A percentile compares a stretch with the other conserved stretches of the same genome.
Evolutionary conservation across 2,113 vertebrate species (phyloP).

Genomic region (Eulemur rufifrons): DNA sequence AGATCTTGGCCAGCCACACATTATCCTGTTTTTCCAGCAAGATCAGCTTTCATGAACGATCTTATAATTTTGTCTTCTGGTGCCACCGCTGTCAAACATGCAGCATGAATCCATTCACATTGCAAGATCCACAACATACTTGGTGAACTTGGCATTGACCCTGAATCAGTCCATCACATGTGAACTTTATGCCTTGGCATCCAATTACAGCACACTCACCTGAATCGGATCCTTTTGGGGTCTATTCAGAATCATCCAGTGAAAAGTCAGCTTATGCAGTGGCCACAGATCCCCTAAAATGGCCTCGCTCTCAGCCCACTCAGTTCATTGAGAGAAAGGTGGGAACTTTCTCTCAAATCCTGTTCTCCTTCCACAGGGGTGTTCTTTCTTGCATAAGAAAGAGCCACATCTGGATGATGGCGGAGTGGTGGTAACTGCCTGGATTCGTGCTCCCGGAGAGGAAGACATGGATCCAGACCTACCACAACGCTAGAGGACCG

Average conservation of each 20-base stretch:
- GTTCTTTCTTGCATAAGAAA: neutral
- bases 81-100: constrained; percentile 40
- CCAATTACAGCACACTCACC: neutral
- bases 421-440: too few relatives aligned
- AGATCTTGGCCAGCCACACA: constrained; percentile 4
- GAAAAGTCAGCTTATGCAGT: neutral
- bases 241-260: neutral
- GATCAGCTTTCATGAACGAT: constrained; percentile 55
- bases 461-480: too few relatives aligned
- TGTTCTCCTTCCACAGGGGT: neutral
- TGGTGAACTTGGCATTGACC: constrained; percentile 38
- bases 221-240: neutral
- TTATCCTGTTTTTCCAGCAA: constrained; percentile 46
- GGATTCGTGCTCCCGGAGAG: too few relatives aligned
- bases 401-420: neutral
- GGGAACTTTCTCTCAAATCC: neutral
- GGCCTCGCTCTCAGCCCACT: neutral
- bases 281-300: neutral
- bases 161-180: neutral
- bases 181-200: neutral
- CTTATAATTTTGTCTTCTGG: constrained; percentile 60
- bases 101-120: constrained; percentile 52
- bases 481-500: too few relatives aligned
- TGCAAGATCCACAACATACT: constrained; percentile 36
- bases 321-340: neutral